phyloP scores from a whole-genome alignment of 2,797 vertebrate genomes.

The Hydrocynus forskahlii region DNA sequence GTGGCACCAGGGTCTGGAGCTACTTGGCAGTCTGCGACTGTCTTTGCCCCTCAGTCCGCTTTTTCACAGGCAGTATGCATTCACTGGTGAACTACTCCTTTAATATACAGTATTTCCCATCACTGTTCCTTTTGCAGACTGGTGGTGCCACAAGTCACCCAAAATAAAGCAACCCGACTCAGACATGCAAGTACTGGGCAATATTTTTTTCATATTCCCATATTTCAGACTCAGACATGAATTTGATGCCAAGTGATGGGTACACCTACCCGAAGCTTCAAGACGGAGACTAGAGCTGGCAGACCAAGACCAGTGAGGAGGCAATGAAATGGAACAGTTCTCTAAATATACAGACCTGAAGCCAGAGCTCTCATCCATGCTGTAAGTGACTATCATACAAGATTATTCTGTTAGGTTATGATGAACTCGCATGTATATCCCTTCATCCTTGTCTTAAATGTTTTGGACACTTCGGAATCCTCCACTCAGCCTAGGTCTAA shows the following conservation, averaged over 20 bases:
- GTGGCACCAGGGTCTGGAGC: constrained; percentile 7
- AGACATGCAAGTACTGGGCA: constrained; percentile 12
- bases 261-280: constrained; percentile 14
- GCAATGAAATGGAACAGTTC: constrained; percentile 20
- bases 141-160: constrained; percentile 8
- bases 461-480: not conserved
- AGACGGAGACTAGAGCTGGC: constrained; percentile 29
- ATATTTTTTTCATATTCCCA: not conserved
- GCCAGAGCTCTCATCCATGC: constrained; percentile 29
- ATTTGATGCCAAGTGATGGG: constrained; percentile 31
- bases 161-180: not conserved
- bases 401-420: constrained; percentile 18
- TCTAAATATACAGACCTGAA: constrained; percentile 9
- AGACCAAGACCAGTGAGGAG: constrained; percentile 4
- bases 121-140: not conserved
- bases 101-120: not conserved
- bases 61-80: not conserved
- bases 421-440: constrained; percentile 7
- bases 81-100: not conserved
- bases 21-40: constrained; percentile 6
- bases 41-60: not conserved
- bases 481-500: constrained; percentile 5
- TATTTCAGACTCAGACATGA: constrained; percentile 14
- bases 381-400: constrained; percentile 26
- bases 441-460: constrained; percentile 1